phyloP scores from a whole-genome alignment of 2,888 invertebrate species.

The Salpingus planirostris region DNA sequence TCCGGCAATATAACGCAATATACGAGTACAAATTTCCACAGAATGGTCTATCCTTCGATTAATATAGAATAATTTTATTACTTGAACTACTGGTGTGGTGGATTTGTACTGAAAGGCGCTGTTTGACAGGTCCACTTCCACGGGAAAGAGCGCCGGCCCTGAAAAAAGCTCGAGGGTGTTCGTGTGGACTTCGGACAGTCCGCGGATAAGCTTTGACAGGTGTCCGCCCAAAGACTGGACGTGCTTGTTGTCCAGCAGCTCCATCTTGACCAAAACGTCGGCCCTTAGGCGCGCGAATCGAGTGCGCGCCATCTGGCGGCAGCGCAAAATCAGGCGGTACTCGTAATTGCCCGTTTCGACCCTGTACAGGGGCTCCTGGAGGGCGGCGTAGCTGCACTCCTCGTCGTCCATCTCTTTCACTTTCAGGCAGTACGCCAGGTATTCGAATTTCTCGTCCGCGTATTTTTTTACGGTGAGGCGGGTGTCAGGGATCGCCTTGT shows the following conservation, averaged over 20 bases:
- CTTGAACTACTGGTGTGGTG: slow-evolving; percentile 43
- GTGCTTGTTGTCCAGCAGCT: slow-evolving; percentile 95
- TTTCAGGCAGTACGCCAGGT: slow-evolving; percentile 96
- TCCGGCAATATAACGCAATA: too few species aligned
- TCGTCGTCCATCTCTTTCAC: slow-evolving; percentile 99
- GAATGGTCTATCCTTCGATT: too few species aligned
- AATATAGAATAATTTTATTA: slow-evolving; percentile 14
- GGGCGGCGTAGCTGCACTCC: slow-evolving; percentile 83
- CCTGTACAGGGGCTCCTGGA: slow-evolving; percentile 93
- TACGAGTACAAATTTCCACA: neutral
- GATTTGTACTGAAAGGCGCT: slow-evolving; percentile 88
- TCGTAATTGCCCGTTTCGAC: slow-evolving; percentile 99
- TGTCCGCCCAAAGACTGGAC: slow-evolving; percentile 91
- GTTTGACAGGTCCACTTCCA: slow-evolving; percentile 89
- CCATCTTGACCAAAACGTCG: slow-evolving; percentile 94
- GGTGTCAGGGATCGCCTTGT: slow-evolving; percentile 98
- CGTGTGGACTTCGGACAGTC: slow-evolving; percentile 53
- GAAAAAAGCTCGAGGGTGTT: slow-evolving; percentile 71
- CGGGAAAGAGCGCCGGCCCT: slow-evolving; percentile 78
- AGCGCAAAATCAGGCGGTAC: slow-evolving; percentile 88
- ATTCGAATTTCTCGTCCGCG: slow-evolving; percentile 98
- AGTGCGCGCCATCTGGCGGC: slow-evolving; percentile 87
- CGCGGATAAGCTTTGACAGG: slow-evolving; percentile 72
- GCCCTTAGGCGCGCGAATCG: slow-evolving; percentile 76
- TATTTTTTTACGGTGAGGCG: slow-evolving; percentile 95